These are phyloP conservation scores for Anastatus disparis DNA, from an alignment of 1,140 invertebrate genomes.

Conservation along the genomic window DNA sequence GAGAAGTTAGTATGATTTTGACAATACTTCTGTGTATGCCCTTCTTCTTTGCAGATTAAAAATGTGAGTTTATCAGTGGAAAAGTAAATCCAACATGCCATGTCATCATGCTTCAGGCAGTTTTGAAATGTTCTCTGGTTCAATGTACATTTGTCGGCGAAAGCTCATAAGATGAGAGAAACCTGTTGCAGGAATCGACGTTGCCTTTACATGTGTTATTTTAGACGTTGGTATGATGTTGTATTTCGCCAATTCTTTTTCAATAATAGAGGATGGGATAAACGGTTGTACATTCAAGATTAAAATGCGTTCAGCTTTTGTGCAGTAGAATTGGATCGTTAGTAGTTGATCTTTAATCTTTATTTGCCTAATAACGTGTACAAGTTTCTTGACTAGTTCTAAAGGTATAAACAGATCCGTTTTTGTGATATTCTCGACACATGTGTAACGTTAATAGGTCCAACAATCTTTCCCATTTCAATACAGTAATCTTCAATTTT, in stretches of 20 bases:
- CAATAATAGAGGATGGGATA: not conserved
- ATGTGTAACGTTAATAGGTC: slow-evolving; percentile 25
- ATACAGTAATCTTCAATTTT: slow-evolving; percentile 33
- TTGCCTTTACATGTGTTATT: slow-evolving; percentile 13
- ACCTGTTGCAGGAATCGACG: not conserved
- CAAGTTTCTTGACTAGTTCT: slow-evolving; percentile 26
- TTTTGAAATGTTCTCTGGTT: not conserved
- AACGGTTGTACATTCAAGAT: not conserved
- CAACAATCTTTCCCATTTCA: slow-evolving; percentile 23
- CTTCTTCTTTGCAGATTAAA: not conserved
- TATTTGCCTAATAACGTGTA: not conserved
- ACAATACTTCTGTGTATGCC: not conserved
- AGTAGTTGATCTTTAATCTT: not conserved
- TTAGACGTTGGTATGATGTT: not conserved
- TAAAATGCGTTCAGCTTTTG: not conserved
- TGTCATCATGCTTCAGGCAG: not conserved
- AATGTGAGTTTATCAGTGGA: not conserved
- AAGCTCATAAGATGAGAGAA: slow-evolving; percentile 32
- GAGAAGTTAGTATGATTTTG: not conserved
- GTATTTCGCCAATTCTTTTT: not conserved
- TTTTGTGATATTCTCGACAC: slow-evolving; percentile 35
- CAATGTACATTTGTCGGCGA: slow-evolving; percentile 9
- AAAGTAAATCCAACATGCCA: not conserved
- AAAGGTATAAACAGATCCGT: slow-evolving; percentile 36
- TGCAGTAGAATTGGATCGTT: not conserved